phyloP scores from a whole-genome alignment of 2,113 vertebrate genomes.

The Tachysurus fulvidraco region DNA sequence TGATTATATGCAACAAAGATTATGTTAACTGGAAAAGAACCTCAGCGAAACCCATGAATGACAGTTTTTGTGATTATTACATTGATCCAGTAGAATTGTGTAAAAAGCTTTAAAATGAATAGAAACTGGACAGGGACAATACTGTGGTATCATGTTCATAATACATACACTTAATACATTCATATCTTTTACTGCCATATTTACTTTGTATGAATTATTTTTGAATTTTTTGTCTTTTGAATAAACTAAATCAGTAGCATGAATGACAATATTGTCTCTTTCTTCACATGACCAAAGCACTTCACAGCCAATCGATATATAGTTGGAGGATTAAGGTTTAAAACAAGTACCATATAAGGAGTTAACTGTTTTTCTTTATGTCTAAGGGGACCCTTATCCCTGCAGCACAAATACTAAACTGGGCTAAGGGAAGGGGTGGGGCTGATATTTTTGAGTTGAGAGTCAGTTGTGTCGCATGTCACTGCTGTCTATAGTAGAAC shows the following conservation, averaged over 20 bases:
- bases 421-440: constrained; percentile 49
- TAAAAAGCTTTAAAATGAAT: neutral
- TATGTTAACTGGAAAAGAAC: neutral
- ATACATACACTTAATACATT: neutral
- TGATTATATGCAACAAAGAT: neutral
- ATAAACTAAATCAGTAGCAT: constrained; percentile 17
- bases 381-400: neutral
- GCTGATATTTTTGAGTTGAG: constrained; percentile 26
- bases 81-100: neutral
- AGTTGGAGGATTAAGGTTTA: neutral
- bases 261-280: neutral
- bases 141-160: neutral
- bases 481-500: constrained; percentile 46
- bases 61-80: neutral
- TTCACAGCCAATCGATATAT: neutral
- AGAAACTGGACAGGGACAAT: neutral
- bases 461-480: constrained; percentile 67
- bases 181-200: neutral
- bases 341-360: neutral
- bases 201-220: neutral
- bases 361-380: constrained; percentile 36
- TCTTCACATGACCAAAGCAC: neutral
- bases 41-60: neutral
- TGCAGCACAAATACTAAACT: constrained; percentile 59
- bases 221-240: neutral